Evolutionary conservation across 1,140 invertebrate genomes (phyloP).

Genomic region (Daktulosphaira vitifoliae): DNA sequence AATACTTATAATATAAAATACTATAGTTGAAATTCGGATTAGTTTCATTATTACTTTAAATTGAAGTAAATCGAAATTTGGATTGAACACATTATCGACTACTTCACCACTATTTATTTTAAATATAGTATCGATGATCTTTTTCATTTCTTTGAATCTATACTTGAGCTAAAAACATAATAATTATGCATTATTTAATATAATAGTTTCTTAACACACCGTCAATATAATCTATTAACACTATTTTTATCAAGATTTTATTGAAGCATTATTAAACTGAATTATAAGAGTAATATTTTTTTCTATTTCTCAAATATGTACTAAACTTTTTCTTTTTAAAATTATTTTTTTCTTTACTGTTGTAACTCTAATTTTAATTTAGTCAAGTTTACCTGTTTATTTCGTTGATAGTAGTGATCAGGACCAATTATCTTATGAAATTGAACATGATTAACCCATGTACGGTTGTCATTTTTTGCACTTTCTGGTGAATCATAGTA

Average conservation of each 20-base stretch:
- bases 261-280: no score
- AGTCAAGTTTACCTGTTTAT: slow-evolving; percentile 39
- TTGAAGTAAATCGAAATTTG: slow-evolving; percentile 42
- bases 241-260: no score
- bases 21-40: background rate
- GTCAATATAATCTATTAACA: no score
- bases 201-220: no score
- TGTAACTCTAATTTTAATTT: no score
- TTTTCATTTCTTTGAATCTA: slow-evolving; percentile 49
- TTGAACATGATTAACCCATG: slow-evolving; percentile 40
- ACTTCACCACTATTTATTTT: slow-evolving; percentile 48
- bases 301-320: no score
- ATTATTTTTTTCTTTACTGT: no score
- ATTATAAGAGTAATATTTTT: no score
- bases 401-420: background rate
- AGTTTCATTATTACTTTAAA: slow-evolving; percentile 38
- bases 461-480: slow-evolving; percentile 40
- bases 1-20: background rate
- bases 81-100: slow-evolving; percentile 49
- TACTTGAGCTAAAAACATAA: no score
- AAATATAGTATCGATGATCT: slow-evolving; percentile 49
- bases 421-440: slow-evolving; percentile 33
- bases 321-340: no score
- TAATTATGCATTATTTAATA: no score
- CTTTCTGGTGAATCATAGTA: slow-evolving; percentile 44